Percentiles rank a stretch among this genome's conserved stretches.
phyloP scores from a whole-genome alignment of 1,140 invertebrate species.

The Orchestia grillus region DNA sequence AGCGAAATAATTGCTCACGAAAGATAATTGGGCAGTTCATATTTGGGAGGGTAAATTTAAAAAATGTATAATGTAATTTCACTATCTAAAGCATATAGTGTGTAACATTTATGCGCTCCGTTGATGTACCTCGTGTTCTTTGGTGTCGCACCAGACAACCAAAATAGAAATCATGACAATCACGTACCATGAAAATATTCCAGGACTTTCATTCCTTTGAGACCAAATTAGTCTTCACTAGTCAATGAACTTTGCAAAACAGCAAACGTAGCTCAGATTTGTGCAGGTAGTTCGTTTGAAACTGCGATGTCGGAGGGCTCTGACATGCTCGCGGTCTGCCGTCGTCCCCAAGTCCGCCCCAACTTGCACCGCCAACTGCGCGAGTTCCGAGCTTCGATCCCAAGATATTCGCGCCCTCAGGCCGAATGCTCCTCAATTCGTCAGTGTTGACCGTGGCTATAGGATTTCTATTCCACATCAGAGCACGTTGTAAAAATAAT shows the following conservation, averaged over 20 bases:
- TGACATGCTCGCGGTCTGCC: neutral
- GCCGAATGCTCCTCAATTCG: neutral
- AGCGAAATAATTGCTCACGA: too few species aligned
- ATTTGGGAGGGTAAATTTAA: too few species aligned
- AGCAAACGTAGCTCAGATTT: neutral
- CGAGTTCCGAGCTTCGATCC: neutral
- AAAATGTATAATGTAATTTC: too few species aligned
- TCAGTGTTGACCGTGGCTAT: neutral
- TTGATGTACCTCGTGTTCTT: too few species aligned
- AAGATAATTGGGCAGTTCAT: too few species aligned
- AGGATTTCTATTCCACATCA: neutral
- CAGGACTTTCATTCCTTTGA: neutral
- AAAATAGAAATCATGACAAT: too few species aligned
- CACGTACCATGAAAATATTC: too few species aligned
- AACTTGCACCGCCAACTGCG: neutral
- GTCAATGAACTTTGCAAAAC: neutral
- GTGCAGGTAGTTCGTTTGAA: neutral
- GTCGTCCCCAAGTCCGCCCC: neutral
- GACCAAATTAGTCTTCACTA: neutral
- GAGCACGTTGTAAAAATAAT: neutral
- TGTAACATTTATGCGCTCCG: too few species aligned
- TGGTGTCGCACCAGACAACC: too few species aligned
- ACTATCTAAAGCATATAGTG: too few species aligned
- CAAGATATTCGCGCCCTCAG: neutral
- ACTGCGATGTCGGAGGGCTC: neutral